Base-by-base conservation (phyloP, 2,888 invertebrate species). In the Litoditis marina region DNA sequence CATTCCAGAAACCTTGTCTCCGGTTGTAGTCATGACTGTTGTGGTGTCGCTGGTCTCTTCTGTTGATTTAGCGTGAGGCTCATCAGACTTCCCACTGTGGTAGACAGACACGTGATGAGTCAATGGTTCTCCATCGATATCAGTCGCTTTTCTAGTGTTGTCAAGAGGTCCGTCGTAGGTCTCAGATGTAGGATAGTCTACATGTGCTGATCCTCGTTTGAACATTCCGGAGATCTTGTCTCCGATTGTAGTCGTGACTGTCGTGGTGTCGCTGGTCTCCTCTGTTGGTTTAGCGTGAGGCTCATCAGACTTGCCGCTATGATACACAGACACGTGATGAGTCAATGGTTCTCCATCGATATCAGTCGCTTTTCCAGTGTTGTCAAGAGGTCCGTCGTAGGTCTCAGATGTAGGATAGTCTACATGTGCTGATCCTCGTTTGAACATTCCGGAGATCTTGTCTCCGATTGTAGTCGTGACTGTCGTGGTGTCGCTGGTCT, bases 381-480 rank as follows among this genome's bases (percentile, higher is more conserved):
- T 31, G 13, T 51, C 39, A 13, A 44, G 28, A 8, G 36, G 39
- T 50, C 39, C 51, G 4, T 51, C 39, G 30, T 51, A 42, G 51
- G 8, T 59, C 44, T 60, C 59, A 49, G 63, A 51, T n/a, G 47
- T 54, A 6, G 70, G 70, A 47, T 68, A 70, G 32, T 66, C 66
- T 22, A 46, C 53, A 32, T 71, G 70, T 22, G 66, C 65, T 6
- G 49, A 54, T 46, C 59, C 61, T 47, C 50, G 49, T 47, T 63
- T 63, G 66, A 70, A 72, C 32, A 72, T 47, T 13, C 70, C 70
- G 30, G 66, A 36, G n/a, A 62, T 53, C 50, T 62, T 62, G 70
- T 46, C 58, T 47, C 66, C 49, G 6, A 73, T 32, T 25, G 67
- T 65, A n/a, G 66, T 32, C 6, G 44, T 49, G 27, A 51, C 47